Base-by-base conservation (phyloP, 2,797 vertebrate species). In the Hoplostethus atlanticus region DNA sequence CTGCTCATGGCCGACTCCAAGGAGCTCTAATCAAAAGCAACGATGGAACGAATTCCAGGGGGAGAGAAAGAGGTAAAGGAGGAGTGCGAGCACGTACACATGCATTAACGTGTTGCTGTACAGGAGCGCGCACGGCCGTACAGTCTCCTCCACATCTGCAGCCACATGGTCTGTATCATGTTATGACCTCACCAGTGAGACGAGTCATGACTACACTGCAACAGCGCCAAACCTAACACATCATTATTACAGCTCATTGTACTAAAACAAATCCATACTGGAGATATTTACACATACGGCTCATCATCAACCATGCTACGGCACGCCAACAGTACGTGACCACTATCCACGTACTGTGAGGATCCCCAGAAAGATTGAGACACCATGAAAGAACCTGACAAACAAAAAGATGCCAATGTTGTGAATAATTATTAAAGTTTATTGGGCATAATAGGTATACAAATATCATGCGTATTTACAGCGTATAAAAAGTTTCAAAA, bases 381-480 rank as follows among this genome's bases (percentile, higher is more conserved):
- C 70, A 58, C 15, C 40, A 56, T 15, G 28, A 60, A 28, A 44
- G 51, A 28, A 71, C 68, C 21, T 44, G 3, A 38, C 38, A 52
- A 2, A 36, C 60, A 42, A 44, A 70, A 21, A 59, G 34, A 60
- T 48, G 56, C 74, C 54, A 71, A 42, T 3, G 10, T 60, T 6
- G 10, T 57, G 64, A 68, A 80, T 79, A 85, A 84, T 87, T 67
- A 84, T 76, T 79, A 70, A 74, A 56, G 81, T 94, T 93, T 94
- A 95, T 92, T 94, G 83, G 63, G 73, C 81, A 79, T 86, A 84
- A 79, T 79, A 64, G 63, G 69, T 58, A 87, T 92, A 93, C 83
- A 92, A 79, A 82, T 74, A 75, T 79, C 84, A 91, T 89, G 90
- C 88, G 52, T 89, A 93, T 94, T 92, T 93, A 94, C 92, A 95